A percentile compares a stretch with the other conserved stretches of the same genome.
Evolutionary conservation across 2,797 vertebrate genomes (phyloP).

Genomic region (Salmo trutta): DNA sequence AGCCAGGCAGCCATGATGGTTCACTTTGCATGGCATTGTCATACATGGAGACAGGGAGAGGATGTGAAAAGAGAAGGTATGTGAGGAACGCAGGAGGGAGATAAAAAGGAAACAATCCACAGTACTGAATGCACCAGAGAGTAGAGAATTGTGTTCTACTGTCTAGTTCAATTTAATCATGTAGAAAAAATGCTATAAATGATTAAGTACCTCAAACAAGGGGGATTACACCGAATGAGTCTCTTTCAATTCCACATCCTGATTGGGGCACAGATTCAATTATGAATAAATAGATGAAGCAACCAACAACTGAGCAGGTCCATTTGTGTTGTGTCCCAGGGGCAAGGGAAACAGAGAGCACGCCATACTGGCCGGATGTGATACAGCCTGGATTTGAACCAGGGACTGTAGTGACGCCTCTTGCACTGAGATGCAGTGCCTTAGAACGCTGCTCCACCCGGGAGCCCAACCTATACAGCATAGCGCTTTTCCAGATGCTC

Average conservation of each 20-base stretch:
- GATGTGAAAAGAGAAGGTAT: constrained; percentile 6
- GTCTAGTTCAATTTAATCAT: constrained; percentile 65
- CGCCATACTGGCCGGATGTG: constrained; percentile 15
- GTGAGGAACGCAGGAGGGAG: constrained; percentile 17
- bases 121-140: constrained; percentile 33
- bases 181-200: constrained; percentile 58
- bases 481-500: background rate
- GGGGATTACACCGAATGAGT: constrained; percentile 61
- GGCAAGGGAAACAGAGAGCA: constrained; percentile 24
- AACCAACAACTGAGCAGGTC: constrained; percentile 55
- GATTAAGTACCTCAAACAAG: constrained; percentile 70
- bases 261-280: constrained; percentile 68
- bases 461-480: background rate
- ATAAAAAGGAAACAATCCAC: constrained; percentile 13
- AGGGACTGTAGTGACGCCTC: too few relatives aligned
- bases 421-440: too few relatives aligned
- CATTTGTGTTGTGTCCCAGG: constrained; percentile 29
- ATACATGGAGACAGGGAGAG: constrained; percentile 23
- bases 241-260: constrained; percentile 46
- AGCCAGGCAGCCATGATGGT: constrained; percentile 21
- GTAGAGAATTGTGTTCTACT: constrained; percentile 41
- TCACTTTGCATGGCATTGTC: constrained; percentile 54
- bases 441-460: too few relatives aligned
- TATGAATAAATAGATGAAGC: constrained; percentile 59
- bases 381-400: too few relatives aligned